Conservation (phyloP, 92 coral and sea anemone genomes). For the Heliopora coerulea region DNA sequence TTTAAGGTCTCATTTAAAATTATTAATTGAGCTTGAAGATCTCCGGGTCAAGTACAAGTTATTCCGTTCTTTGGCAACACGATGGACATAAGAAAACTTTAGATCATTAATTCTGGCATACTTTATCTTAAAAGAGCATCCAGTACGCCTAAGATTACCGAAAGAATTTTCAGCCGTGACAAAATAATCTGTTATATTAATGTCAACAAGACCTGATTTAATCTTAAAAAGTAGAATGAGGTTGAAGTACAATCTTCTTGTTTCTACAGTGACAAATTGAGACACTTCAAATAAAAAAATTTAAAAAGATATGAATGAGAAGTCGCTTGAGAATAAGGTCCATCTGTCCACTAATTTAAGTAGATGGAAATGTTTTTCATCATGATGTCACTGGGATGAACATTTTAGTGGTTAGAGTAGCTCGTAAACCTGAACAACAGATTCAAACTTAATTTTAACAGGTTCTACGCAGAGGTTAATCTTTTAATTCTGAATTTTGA, state of each 20-base stretch:
- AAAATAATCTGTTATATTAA: neutral
- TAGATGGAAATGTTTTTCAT: too few relatives aligned
- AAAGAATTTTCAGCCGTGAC: slow-evolving; percentile 1
- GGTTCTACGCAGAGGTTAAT: too few relatives aligned
- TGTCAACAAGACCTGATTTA: slow-evolving; percentile 13
- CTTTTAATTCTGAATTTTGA: too few relatives aligned
- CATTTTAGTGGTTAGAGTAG: too few relatives aligned
- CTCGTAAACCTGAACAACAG: too few relatives aligned
- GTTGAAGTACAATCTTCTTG: slow-evolving; percentile 18
- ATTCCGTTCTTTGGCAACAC: slow-evolving; percentile 23
- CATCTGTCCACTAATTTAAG: too few relatives aligned
- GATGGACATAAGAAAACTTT: slow-evolving; percentile 19
- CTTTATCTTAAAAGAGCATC: neutral
- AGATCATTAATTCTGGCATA: neutral
- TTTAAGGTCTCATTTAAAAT: slow-evolving; percentile 7
- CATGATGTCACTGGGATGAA: too few relatives aligned
- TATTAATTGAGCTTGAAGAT: neutral
- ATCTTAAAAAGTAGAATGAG: slow-evolving; percentile 14
- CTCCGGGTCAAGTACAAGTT: neutral
- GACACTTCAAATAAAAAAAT: slow-evolving; percentile 20
- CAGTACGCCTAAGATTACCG: neutral
- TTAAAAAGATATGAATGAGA: too few relatives aligned
- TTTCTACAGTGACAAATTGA: slow-evolving; percentile 19
- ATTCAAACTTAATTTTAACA: too few relatives aligned
- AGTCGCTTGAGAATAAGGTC: too few relatives aligned